Evolutionary conservation across 2,797 vertebrate species (phyloP).

Genomic region (Phrynocephalus vlangalii): DNA sequence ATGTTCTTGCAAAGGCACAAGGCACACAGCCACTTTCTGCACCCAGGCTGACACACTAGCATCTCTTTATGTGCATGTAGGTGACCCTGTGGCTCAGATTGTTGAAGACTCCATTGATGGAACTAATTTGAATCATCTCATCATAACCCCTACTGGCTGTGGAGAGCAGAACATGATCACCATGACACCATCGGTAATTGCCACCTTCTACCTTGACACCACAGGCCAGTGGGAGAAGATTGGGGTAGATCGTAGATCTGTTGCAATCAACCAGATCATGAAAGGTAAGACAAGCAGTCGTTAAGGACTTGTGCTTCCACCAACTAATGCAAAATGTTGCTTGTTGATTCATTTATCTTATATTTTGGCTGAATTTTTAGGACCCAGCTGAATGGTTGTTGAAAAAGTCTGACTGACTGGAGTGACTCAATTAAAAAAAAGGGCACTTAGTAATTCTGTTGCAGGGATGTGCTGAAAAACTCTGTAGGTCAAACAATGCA

Average conservation of each 20-base stretch:
- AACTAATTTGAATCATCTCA: constrained; percentile 81
- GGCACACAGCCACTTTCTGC: not conserved
- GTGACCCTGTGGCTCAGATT: constrained; percentile 77
- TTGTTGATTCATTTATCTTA: not conserved
- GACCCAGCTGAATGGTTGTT: not conserved
- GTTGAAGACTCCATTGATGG: constrained; percentile 83
- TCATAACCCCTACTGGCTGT: constrained; percentile 80
- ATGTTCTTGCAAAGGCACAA: too few species aligned
- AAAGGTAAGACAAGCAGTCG: constrained; percentile 73
- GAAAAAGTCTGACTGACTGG: not conserved
- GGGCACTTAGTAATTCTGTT: not conserved
- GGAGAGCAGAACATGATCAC: constrained; percentile 90
- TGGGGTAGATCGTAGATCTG: constrained; percentile 71
- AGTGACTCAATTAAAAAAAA: too few species aligned
- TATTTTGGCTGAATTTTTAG: not conserved
- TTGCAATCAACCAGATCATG: constrained; percentile 80
- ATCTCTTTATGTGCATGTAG: constrained; percentile 14
- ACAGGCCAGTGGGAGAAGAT: constrained; percentile 86
- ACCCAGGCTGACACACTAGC: not conserved
- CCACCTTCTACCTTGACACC: constrained; percentile 86
- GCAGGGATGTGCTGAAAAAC: not conserved
- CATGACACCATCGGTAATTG: constrained; percentile 87
- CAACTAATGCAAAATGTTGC: too few species aligned
- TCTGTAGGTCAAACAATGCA: too few species aligned
- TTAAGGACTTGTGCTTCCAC: not conserved